Evolutionary conservation across 2,113 vertebrate species (phyloP).

Genomic region (Peucedramus taeniatus): DNA sequence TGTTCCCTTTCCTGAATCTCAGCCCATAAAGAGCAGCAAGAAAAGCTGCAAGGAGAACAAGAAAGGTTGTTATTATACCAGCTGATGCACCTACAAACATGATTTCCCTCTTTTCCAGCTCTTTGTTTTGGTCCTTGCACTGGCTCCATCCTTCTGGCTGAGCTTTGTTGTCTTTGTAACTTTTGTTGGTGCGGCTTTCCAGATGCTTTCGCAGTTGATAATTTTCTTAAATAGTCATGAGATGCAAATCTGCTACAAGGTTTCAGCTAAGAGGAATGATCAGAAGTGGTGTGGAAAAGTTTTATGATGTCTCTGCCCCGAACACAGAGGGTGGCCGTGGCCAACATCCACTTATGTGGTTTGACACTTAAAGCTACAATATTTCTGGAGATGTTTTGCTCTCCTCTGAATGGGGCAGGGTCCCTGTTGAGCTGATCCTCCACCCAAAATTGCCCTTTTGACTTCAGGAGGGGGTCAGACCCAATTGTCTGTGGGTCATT

Average conservation of each 20-base stretch:
- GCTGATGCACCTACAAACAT: neutral
- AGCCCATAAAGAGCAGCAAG: neutral
- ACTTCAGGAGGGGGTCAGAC: neutral
- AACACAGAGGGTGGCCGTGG: neutral
- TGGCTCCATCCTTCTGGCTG: neutral
- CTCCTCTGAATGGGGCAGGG: neutral
- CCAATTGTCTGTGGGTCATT: neutral
- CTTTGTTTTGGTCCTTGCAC: conserved; percentile 1
- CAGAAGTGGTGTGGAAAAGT: neutral
- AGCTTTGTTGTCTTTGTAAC: conserved; percentile 28
- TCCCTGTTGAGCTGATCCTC: neutral
- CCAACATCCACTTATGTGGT: neutral
- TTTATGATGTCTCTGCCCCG: neutral
- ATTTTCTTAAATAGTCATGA: neutral
- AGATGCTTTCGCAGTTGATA: neutral
- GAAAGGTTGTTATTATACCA: neutral
- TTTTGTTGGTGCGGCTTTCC: neutral
- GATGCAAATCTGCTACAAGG: neutral
- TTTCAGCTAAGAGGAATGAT: neutral
- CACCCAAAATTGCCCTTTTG: neutral
- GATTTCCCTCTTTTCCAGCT: neutral
- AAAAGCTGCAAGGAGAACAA: neutral
- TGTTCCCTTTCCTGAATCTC: neutral
- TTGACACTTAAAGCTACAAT: neutral
- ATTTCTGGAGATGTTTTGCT: neutral